These are phyloP conservation scores for Chaunax sp. DNA, from an alignment of 2,797 vertebrate species.

Conservation along the genomic window DNA sequence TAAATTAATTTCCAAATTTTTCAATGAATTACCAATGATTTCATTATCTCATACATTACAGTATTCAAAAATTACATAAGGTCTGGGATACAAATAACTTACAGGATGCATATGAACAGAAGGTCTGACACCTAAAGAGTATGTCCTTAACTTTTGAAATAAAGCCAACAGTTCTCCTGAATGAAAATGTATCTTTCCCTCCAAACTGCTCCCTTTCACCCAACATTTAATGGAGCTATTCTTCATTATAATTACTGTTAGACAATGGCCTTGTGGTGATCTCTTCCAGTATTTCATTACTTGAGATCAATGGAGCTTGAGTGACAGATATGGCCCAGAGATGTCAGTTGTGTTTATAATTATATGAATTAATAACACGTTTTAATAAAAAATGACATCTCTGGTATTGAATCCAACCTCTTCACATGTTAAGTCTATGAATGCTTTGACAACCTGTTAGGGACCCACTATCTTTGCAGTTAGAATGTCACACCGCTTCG, in stretches of 20 bases:
- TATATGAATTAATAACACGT: conserved; percentile 39
- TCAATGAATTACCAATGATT: background rate
- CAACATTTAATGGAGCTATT: conserved; percentile 65
- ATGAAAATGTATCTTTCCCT: conserved; percentile 32
- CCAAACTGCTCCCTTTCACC: conserved; percentile 34
- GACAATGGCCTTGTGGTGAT: conserved; percentile 58
- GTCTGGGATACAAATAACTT: too few species aligned
- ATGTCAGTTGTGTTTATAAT: conserved; percentile 45
- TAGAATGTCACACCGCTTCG: conserved; percentile 3
- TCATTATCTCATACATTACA: background rate
- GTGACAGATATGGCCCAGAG: conserved; percentile 55
- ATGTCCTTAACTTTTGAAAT: conserved; percentile 6
- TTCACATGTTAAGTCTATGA: conserved; percentile 24
- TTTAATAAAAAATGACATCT: conserved; percentile 34
- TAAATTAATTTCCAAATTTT: too few species aligned
- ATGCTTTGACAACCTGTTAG: conserved; percentile 35
- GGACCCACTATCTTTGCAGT: conserved; percentile 16
- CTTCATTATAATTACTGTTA: conserved; percentile 67
- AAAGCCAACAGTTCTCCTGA: conserved; percentile 8
- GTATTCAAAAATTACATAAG: background rate
- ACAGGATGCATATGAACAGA: background rate
- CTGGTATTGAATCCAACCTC: conserved; percentile 30
- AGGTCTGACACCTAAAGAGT: background rate
- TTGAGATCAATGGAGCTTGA: conserved; percentile 63
- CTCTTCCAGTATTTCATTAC: conserved; percentile 64